Conservation (phyloP, 2,797 vertebrate genomes). For the Carapus acus region DNA sequence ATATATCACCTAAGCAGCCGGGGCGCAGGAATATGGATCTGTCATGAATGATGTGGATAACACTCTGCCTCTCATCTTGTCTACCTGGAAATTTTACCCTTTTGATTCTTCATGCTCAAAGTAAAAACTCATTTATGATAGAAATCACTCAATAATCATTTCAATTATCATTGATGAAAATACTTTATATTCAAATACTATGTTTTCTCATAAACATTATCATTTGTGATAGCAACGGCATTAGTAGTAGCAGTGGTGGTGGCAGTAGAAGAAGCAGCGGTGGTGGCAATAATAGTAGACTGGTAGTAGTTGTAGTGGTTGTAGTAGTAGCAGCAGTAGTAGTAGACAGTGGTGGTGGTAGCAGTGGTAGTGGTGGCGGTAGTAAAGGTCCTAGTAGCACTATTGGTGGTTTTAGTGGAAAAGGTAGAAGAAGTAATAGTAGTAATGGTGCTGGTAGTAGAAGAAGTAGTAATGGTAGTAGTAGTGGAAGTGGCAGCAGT, state of each 20-base stretch:
- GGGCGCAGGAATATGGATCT: no score
- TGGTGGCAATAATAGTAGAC: background rate
- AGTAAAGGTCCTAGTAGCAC: background rate
- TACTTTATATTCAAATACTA: no score
- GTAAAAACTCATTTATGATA: no score
- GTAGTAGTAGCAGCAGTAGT: no score
- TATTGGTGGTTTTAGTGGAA: slow-evolving; percentile 1
- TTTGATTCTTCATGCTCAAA: no score
- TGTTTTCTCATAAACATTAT: background rate
- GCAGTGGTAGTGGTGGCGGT: background rate
- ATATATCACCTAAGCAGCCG: no score
- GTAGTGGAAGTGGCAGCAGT: background rate
- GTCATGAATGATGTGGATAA: no score
- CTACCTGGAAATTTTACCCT: no score
- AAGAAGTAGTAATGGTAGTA: background rate
- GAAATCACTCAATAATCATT: no score
- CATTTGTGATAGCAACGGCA: background rate
- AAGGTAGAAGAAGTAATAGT: background rate
- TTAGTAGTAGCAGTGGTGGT: slow-evolving; percentile 1
- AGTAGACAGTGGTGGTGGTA: slow-evolving; percentile 2
- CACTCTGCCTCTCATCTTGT: no score
- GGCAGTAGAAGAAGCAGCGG: background rate
- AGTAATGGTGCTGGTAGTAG: background rate
- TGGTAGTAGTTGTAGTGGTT: no score
- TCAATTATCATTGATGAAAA: no score